Base-by-base conservation (phyloP, 2,113 vertebrate genomes). In the Amblyopsis rosae region DNA sequence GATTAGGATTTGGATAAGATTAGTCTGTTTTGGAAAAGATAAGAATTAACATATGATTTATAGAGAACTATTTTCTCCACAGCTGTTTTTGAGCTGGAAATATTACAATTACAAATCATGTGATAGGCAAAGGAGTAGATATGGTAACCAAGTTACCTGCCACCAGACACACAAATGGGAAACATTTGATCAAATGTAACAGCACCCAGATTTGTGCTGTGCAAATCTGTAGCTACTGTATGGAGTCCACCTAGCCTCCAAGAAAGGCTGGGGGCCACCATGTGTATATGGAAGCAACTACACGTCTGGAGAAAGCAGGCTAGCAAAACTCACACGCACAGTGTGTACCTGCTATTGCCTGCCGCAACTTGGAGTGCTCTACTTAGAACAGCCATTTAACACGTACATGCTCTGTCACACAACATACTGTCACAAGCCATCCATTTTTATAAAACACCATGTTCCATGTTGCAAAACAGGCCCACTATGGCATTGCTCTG, bases 221-320 rank as follows among this genome's bases (percentile, higher is more conserved):
- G 26, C 12, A 56, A 68, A 59, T 47, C 61, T 73, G 17, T 70
- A 19, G 26, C 59, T 75, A 65, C 17, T 67, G 59, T 74, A 50
- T 63, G 32, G 50, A 54, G 41, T 33, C 35, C 3, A 63, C 16
- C 70, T 33, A 32, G 55, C 26, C 33, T 62, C 5, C n/a, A 41
- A 65, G 9, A 71, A 54, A 77, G 77, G 19, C 5, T 9, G 33
- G 77, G 72, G 73, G 80, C 77, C 89, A 65, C 79, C 79, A 41
- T 82, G 87, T 88, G 89, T 87, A 81, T 59, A 81, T 65, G 54
- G 46, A 57, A 76, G 59, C 45, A 67, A 41, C 58, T 73, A 65
- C 58, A 71, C 62, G 76, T 35, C 57, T 41, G 62, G 11, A 72
- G 70, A 59, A 69, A 66, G 54, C 72, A 67, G 75, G 16, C 35